Base-by-base conservation (phyloP, 2,888 invertebrate species). In the Emesis russula region DNA sequence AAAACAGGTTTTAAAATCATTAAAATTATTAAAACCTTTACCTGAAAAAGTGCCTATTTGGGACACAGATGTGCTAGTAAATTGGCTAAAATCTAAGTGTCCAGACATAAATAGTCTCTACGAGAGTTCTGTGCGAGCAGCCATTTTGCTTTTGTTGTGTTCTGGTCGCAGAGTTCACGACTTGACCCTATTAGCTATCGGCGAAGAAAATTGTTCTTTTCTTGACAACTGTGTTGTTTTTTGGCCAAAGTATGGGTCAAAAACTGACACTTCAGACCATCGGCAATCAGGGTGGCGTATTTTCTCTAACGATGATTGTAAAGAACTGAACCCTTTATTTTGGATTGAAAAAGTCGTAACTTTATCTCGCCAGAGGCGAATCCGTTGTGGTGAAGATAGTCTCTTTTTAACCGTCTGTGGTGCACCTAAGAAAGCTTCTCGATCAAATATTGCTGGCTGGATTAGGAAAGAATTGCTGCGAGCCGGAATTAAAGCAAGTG, bases 201-300 rank as follows among this genome's bases (percentile, higher is more conserved):
- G 71, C 13, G 48, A 71, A n/a, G 48, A 74, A 38, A 48, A 73
- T 58, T 53, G 38, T 74, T 13, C 1, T 31, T 25, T 38, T 4
- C 33, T 25, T 7, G 31, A 80, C n/a, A 11, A 80, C 11, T 71
- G 4, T 71, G 7, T 81, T 13, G 31, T 73, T 5, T 81, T 81
- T 73, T 81, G 81, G 81, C 81, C 81, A n/a, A 38, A 58, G 11
- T 81, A 73, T 53, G 81, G 81, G 13, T 81, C 73, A 36, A 81
- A 81, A 81, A 73, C 63, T 11, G 81, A 81, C 13, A 36, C 9
- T 2, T 36, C n/a, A 4, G 36, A 81, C 18, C 38, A 63, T 18
- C 25, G 73, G 36, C 73, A 73, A 38, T 81, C 79, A 44, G 79
- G 79, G 4, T 79, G 79, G 68, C 38, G 70, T 33, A 33, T 80